These are phyloP conservation scores for Tetanocera ferruginea DNA, from an alignment of 2,888 invertebrate species.

Conservation along the genomic window DNA sequence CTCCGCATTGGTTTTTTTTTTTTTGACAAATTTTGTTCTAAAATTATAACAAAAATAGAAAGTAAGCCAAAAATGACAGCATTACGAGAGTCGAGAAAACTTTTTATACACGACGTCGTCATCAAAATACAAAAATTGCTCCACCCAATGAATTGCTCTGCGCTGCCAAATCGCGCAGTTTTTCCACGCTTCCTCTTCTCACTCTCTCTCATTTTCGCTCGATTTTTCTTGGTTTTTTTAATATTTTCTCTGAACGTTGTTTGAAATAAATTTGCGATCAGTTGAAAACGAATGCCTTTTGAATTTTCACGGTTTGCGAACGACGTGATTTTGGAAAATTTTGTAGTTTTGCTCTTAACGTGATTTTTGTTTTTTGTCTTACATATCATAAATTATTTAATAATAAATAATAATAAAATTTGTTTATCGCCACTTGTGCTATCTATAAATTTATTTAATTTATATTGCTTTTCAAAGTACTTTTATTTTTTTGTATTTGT, in stretches of 20 bases:
- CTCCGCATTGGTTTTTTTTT: neutral
- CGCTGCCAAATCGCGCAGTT: neutral
- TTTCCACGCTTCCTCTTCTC: neutral
- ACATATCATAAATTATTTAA: neutral
- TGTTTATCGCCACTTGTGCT: constrained; percentile 7
- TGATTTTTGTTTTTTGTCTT: neutral
- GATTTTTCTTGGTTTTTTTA: neutral
- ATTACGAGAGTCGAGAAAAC: neutral
- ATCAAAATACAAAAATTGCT: neutral
- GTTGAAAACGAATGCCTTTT: constrained; percentile 63
- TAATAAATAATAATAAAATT: neutral
- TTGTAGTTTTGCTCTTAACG: neutral
- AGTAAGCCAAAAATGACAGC: neutral
- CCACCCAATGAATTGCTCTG: neutral
- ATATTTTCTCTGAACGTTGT: neutral
- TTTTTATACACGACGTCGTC: neutral
- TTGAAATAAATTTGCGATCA: constrained; percentile 47
- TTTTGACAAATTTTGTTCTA: neutral
- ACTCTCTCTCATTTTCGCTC: neutral
- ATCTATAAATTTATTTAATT: neutral
- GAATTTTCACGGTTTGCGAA: constrained; percentile 59
- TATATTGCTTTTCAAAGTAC: neutral
- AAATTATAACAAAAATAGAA: neutral
- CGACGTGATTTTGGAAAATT: neutral
- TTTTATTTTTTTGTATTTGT: too few relatives aligned